A percentile compares a stretch with the other conserved stretches of the same genome.
Evolutionary conservation across 2,888 invertebrate genomes (phyloP).

Genomic region (Orthosia gothica): DNA sequence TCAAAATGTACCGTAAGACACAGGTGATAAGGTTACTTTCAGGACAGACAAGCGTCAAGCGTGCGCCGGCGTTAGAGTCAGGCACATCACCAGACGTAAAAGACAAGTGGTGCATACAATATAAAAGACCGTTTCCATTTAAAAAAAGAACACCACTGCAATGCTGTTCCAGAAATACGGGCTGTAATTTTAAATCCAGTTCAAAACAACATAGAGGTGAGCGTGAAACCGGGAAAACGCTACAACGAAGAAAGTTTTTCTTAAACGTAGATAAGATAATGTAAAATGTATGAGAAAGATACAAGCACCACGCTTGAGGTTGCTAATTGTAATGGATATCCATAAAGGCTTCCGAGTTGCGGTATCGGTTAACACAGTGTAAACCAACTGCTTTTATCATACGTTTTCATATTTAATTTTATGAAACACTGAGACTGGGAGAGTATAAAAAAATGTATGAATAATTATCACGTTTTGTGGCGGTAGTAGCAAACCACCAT

Average conservation of each 20-base stretch:
- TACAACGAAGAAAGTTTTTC: constrained; percentile 15
- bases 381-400: constrained; percentile 14
- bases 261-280: constrained; percentile 24
- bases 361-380: constrained; percentile 20
- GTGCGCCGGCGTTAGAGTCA: too few species aligned
- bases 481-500: background rate
- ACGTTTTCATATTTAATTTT: constrained; percentile 6
- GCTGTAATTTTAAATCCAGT: constrained; percentile 10
- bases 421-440: background rate
- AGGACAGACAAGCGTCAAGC: too few species aligned
- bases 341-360: constrained; percentile 8
- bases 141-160: background rate
- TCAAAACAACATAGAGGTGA: constrained; percentile 1
- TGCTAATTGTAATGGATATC: constrained; percentile 38
- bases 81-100: too few species aligned
- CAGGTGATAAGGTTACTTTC: too few species aligned
- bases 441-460: background rate
- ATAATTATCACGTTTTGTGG: constrained; percentile 13
- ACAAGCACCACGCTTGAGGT: constrained; percentile 11
- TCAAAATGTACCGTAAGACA: too few species aligned
- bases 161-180: background rate
- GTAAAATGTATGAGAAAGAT: constrained; percentile 37
- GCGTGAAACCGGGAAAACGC: constrained; percentile 1
- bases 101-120: too few species aligned
- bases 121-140: too few species aligned